These are phyloP conservation scores for Onychorhynchus coronatus DNA, from an alignment of 2,113 vertebrate genomes.

Conservation along the genomic window DNA sequence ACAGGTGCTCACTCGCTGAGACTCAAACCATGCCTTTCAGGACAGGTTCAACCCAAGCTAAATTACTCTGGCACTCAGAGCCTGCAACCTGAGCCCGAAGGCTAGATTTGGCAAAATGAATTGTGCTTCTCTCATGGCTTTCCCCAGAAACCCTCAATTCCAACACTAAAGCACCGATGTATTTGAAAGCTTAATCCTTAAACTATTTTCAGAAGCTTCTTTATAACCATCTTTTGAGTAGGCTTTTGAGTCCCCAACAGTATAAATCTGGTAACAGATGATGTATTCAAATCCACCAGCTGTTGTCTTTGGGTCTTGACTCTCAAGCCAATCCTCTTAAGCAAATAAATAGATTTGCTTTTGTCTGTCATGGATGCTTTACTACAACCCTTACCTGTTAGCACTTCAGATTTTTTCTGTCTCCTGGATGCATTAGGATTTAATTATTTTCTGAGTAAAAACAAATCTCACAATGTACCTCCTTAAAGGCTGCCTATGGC, in stretches of 20 bases:
- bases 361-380: not conserved
- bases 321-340: not conserved
- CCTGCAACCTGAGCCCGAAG: not conserved
- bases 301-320: not conserved
- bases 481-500: constrained; percentile 14
- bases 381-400: not conserved
- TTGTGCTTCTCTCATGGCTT: not conserved
- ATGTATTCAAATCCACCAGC: not conserved
- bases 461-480: not conserved
- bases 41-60: not conserved
- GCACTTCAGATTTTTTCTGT: not conserved
- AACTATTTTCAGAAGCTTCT: not conserved
- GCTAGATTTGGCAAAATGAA: not conserved
- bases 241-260: not conserved
- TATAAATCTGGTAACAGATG: not conserved
- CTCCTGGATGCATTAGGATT: not conserved
- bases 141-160: not conserved
- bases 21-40: not conserved
- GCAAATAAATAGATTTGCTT: not conserved
- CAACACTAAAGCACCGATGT: not conserved
- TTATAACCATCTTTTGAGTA: not conserved
- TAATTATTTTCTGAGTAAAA: not conserved
- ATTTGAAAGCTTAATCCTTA: not conserved
- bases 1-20: not conserved
- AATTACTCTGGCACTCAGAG: not conserved